A percentile compares a stretch with the other conserved stretches of the same genome.
These are phyloP conservation scores for Eumaeus atala DNA, from an alignment of 1,140 invertebrate genomes.

Conservation along the genomic window DNA sequence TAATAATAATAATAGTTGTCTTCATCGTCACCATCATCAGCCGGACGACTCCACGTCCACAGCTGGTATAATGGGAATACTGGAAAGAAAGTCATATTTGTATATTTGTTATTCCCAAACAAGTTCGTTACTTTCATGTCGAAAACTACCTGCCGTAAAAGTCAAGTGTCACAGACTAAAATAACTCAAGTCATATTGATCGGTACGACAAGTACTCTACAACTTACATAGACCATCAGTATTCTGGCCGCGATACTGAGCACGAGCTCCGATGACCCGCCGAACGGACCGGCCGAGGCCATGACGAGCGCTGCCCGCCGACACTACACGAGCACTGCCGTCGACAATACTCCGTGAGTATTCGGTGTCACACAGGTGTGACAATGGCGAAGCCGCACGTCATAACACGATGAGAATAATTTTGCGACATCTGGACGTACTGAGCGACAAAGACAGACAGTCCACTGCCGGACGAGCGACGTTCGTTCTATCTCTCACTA, in stretches of 20 bases:
- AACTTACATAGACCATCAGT: constrained; percentile 30
- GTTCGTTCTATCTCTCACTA: background rate
- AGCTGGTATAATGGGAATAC: no score
- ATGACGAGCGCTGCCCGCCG: constrained; percentile 23
- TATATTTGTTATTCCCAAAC: no score
- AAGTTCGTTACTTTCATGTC: no score
- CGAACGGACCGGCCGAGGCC: constrained; percentile 19
- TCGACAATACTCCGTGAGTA: no score
- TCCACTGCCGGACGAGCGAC: background rate
- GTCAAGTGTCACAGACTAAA: no score
- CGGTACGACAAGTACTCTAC: no score
- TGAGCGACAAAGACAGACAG: background rate
- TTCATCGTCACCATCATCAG: no score
- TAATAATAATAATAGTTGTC: no score
- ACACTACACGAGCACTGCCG: constrained; percentile 16
- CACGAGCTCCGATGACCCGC: constrained; percentile 29
- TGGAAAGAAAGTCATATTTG: no score
- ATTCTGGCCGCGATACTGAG: constrained; percentile 24
- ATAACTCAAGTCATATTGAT: no score
- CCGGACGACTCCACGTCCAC: no score
- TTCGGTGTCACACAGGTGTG: background rate
- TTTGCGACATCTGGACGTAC: background rate
- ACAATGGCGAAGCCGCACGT: background rate
- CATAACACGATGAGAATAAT: background rate
- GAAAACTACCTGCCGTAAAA: no score